Evolutionary conservation across 2,113 vertebrate species (phyloP), one percentile per base, ranked within the genome.

Genomic region (human): DNA sequence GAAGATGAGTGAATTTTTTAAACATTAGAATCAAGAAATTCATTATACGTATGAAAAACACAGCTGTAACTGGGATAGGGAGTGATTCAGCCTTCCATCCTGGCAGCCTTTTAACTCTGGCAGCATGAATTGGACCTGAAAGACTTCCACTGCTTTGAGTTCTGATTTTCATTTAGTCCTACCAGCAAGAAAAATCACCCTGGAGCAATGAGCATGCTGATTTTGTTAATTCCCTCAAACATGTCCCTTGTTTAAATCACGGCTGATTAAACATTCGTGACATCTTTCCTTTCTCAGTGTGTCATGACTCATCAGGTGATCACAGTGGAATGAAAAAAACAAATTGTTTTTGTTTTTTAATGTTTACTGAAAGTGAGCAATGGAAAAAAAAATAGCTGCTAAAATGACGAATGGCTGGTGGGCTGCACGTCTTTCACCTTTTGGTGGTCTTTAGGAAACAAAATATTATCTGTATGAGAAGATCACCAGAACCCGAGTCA

Each of bases 211-310:
- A 66, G 93, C 91, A 94, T 35, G 80, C 89, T 94, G 76, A 45
- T 97, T 98, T 98, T 98, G 97, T 97, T 96, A 98, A 97, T 98
- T 98, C 90, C 85, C 96, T 97, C 96, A 98, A 98, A 94, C 97
- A 64, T 95, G 97, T 72, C 93, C 88, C 87, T 90, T 96, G 75
- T 97, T 98, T 98, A 98, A 98, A 97, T 97, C 92, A 96, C n/a
- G 90, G 50, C 84, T 87, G 98, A 97, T 98, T 98, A 98, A 98
- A 97, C 87, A 96, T 93, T 97, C 93, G 68, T 97, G 97, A 93
- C 35, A 96, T 96, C 87, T 97, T 98, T 97, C 90, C 78, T 97
- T 98, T 98, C 72, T 97, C 89, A 73, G 38, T 10, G 55, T 97
- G 75, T 91, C 95, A 96, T 96, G 92, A 96, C 93, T 94, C 90